Evolutionary conservation across 2,888 invertebrate species (phyloP).

Genomic region (Drosophila atripex): DNA sequence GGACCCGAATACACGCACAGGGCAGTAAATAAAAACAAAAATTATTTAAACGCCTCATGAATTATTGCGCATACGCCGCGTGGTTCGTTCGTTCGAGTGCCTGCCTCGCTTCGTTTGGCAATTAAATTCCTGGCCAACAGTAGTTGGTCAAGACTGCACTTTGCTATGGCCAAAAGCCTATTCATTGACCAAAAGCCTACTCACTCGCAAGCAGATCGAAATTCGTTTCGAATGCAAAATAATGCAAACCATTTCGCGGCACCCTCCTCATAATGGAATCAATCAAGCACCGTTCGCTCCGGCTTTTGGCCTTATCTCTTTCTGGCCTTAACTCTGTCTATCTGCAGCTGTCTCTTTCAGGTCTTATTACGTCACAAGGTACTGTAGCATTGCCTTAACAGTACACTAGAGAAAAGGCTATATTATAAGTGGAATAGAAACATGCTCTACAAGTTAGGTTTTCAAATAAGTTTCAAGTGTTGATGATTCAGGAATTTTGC

Average conservation of each 20-base stretch:
- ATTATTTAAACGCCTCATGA: slow-evolving; percentile 74
- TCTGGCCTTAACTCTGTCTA: neutral
- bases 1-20: slow-evolving; percentile 4
- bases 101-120: slow-evolving; percentile 46
- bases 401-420: slow-evolving; percentile 53
- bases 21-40: slow-evolving; percentile 52
- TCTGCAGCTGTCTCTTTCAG: slow-evolving; percentile 8
- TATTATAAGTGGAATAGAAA: neutral
- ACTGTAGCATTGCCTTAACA: slow-evolving; percentile 33
- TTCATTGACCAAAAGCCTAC: slow-evolving; percentile 36
- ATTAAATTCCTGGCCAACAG: slow-evolving; percentile 55
- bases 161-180: slow-evolving; percentile 40
- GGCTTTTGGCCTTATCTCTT: slow-evolving; percentile 58
- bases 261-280: slow-evolving; percentile 63
- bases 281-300: slow-evolving; percentile 65
- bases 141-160: slow-evolving; percentile 49
- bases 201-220: slow-evolving; percentile 44
- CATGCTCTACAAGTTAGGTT: neutral
- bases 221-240: slow-evolving; percentile 69
- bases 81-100: slow-evolving; percentile 49
- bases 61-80: slow-evolving; percentile 75
- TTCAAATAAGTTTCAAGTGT: too few species aligned
- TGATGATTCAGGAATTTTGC: neutral
- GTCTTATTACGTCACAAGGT: slow-evolving; percentile 37
- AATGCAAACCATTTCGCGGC: slow-evolving; percentile 57